Evolutionary conservation across 2,113 vertebrate genomes (phyloP).

Genomic region (Larimichthys polyactis): DNA sequence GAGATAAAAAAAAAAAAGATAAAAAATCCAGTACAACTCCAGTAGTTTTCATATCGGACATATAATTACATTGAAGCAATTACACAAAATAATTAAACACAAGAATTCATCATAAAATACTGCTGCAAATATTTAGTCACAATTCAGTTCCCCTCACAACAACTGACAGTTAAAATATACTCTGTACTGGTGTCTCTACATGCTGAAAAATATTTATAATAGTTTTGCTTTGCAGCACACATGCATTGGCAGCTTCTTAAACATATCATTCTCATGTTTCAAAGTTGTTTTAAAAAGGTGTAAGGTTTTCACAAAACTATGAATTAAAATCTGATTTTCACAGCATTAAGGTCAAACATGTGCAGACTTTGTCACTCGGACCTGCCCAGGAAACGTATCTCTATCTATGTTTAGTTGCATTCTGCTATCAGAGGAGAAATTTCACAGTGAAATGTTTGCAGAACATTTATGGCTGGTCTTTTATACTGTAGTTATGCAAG

Average conservation of each 20-base stretch:
- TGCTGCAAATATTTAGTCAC: background rate
- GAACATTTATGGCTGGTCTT: background rate
- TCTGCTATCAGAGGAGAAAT: background rate
- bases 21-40: background rate
- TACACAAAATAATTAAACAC: background rate
- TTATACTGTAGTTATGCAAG: background rate
- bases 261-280: background rate
- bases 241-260: background rate
- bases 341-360: conserved; percentile 32
- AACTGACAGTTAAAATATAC: conserved; percentile 8
- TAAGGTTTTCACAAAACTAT: background rate
- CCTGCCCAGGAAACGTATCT: background rate
- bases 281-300: conserved; percentile 5
- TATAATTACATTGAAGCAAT: conserved; percentile 22
- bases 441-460: conserved; percentile 19
- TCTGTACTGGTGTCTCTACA: background rate
- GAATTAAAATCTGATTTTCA: background rate
- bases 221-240: conserved; percentile 4
- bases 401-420: background rate
- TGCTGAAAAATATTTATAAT: background rate
- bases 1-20: background rate
- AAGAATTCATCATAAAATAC: conserved; percentile 4
- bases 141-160: background rate
- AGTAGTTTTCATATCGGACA: background rate
- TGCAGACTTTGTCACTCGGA: background rate